These are phyloP conservation scores for Bombus ignitus DNA, from an alignment of 1,140 invertebrate genomes.

Conservation along the genomic window DNA sequence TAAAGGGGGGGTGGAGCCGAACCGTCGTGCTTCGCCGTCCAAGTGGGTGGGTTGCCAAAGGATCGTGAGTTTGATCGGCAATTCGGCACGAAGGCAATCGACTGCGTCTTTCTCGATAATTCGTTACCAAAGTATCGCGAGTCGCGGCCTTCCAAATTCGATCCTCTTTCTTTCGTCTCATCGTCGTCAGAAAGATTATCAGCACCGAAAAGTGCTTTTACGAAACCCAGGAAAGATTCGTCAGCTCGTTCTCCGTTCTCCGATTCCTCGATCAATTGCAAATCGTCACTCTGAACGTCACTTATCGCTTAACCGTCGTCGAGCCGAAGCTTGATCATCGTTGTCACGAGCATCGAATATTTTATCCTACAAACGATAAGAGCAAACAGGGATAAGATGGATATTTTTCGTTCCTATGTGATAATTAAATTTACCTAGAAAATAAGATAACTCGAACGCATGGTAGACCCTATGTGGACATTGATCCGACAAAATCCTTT, in stretches of 20 bases:
- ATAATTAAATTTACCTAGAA: too few relatives aligned
- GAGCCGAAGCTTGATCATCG: background rate
- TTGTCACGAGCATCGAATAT: background rate
- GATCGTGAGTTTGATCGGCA: constrained; percentile 81
- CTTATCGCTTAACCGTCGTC: background rate
- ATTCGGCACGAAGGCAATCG: constrained; percentile 62
- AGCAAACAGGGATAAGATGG: too few relatives aligned
- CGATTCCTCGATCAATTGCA: background rate
- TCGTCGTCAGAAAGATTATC: too few relatives aligned
- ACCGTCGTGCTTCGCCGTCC: constrained; percentile 69
- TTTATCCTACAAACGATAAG: background rate
- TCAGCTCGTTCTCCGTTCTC: too few relatives aligned
- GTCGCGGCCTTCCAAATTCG: too few relatives aligned
- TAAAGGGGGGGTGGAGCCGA: constrained; percentile 81
- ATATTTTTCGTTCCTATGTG: too few relatives aligned
- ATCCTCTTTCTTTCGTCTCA: too few relatives aligned
- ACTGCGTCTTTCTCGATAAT: constrained; percentile 26
- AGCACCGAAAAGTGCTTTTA: too few relatives aligned
- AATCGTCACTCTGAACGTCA: background rate
- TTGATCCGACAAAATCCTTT: background rate
- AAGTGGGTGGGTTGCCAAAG: constrained; percentile 77
- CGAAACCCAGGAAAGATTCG: too few relatives aligned
- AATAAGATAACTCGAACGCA: constrained; percentile 27
- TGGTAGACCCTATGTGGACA: background rate
- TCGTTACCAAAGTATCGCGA: constrained; percentile 24